Evolutionary conservation across 2,113 vertebrate genomes (phyloP).

Genomic region (Salminus brasiliensis): DNA sequence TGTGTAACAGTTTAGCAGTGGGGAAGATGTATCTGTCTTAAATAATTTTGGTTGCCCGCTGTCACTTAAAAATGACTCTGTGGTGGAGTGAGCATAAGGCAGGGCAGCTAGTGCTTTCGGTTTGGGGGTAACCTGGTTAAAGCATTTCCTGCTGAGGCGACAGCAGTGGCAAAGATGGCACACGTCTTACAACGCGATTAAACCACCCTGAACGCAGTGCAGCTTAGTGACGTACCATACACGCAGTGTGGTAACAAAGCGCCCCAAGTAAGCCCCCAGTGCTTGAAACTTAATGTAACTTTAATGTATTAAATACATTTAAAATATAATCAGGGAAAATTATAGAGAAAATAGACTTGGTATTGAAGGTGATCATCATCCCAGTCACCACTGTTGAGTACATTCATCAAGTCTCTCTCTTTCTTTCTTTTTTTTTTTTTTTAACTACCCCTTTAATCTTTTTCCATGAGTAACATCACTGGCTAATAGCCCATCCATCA

Average conservation of each 20-base stretch:
- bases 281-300: neutral
- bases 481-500: neutral
- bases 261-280: no score
- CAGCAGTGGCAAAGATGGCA: conserved; percentile 21
- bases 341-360: no score
- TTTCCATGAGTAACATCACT: neutral
- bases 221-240: neutral
- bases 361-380: neutral
- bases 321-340: no score
- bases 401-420: neutral
- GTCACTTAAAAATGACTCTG: conserved; percentile 40
- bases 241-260: neutral
- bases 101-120: neutral
- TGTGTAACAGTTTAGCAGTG: neutral
- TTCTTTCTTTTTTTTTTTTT: no score
- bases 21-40: neutral
- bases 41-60: neutral
- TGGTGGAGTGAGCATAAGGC: conserved; percentile 4
- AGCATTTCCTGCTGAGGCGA: conserved; percentile 20
- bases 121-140: conserved; percentile 31
- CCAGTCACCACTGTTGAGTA: neutral
- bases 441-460: neutral
- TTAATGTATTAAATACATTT: neutral
- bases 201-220: conserved; percentile 25
- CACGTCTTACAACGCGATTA: neutral